Evolutionary conservation across 2,888 invertebrate species (phyloP).

Genomic region (Strigamia transsilvanica): DNA sequence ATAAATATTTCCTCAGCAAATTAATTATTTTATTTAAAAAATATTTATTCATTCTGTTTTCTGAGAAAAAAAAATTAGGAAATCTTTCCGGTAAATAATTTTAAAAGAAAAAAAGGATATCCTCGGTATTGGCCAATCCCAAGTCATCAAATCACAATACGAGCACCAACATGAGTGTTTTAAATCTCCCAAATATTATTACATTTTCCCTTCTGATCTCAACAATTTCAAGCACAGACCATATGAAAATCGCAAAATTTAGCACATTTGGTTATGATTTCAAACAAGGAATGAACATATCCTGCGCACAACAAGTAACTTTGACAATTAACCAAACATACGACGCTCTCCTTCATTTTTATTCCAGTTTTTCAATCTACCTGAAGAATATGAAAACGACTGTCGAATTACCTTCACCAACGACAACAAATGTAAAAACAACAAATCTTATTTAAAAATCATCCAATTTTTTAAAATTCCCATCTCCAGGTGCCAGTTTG

Average conservation of each 20-base stretch:
- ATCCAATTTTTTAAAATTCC: neutral
- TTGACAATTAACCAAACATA: neutral
- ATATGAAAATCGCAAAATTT: neutral
- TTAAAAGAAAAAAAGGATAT: no score
- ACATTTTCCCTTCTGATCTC: neutral
- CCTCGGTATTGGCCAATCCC: no score
- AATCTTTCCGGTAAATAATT: no score
- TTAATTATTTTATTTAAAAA: no score
- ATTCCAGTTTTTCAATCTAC: neutral
- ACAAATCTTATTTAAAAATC: neutral
- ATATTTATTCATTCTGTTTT: no score
- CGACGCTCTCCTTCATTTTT: neutral
- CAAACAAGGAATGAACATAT: neutral
- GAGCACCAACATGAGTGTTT: no score
- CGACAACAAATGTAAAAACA: neutral
- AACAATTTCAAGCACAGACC: neutral
- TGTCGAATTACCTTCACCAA: neutral
- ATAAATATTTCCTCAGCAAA: no score
- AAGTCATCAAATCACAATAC: no score
- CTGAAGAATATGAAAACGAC: neutral
- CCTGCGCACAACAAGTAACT: neutral
- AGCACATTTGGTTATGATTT: slow-evolving; percentile 18
- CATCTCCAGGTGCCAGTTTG: neutral
- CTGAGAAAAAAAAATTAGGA: no score
- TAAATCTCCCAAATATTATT: neutral